A percentile compares a stretch with the other conserved stretches of the same genome.
phyloP scores from a whole-genome alignment of 1,140 invertebrate species.

The Drosophila azteca region DNA sequence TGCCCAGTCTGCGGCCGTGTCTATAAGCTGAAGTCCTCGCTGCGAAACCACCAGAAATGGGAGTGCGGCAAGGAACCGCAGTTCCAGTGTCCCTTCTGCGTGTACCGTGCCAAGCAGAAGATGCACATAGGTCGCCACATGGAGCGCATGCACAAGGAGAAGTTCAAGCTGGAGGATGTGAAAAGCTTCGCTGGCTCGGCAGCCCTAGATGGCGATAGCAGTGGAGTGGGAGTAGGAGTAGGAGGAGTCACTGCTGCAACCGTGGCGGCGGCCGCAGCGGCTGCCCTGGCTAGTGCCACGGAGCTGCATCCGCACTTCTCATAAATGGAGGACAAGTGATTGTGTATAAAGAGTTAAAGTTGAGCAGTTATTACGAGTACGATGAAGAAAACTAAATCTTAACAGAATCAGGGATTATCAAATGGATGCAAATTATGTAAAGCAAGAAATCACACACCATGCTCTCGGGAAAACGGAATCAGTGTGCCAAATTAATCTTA shows the following conservation, averaged over 20 bases:
- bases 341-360: slow-evolving; percentile 48
- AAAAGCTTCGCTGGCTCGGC: slow-evolving; percentile 58
- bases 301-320: slow-evolving; percentile 78
- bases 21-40: slow-evolving; percentile 93
- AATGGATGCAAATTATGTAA: slow-evolving; percentile 33
- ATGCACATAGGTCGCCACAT: slow-evolving; percentile 94
- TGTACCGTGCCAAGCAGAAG: slow-evolving; percentile 92
- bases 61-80: slow-evolving; percentile 93
- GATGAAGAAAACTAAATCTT: slow-evolving; percentile 28
- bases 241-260: slow-evolving; percentile 24
- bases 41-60: slow-evolving; percentile 94
- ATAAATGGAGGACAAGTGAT: slow-evolving; percentile 31
- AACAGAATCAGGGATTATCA: slow-evolving; percentile 72
- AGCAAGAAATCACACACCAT: slow-evolving; percentile 60
- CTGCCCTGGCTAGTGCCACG: slow-evolving; percentile 53
- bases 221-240: slow-evolving; percentile 15
- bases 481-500: slow-evolving; percentile 79
- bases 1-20: slow-evolving; percentile 91
- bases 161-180: slow-evolving; percentile 83
- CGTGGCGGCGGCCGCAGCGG: slow-evolving; percentile 55
- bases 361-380: slow-evolving; percentile 54
- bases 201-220: slow-evolving; percentile 36
- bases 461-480: slow-evolving; percentile 81
- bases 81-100: slow-evolving; percentile 92
- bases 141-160: slow-evolving; percentile 93